Base-by-base conservation (phyloP, 2,113 vertebrate genomes). In the Mastomys coucha region DNA sequence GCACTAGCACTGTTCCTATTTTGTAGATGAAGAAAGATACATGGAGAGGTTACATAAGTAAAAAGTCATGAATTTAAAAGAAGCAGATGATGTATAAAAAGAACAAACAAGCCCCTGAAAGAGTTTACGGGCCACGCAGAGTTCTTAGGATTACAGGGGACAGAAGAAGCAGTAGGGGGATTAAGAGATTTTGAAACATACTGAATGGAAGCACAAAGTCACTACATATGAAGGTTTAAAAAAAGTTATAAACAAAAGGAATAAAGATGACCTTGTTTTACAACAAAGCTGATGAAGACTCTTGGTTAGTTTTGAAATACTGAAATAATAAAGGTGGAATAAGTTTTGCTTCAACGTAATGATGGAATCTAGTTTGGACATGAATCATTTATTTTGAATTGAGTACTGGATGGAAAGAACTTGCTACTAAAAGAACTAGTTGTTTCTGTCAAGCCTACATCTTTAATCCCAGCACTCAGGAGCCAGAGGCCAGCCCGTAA, bases 211-310 rank as follows among this genome's bases (percentile, higher is more conserved):
- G 82, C 39, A 87, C 36, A 77, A 72, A 73, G 36, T 93, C 60
- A 95, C 73, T 85, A 89, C 51, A 94, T 88, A 95, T 53, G 81
- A 88, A 81, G 93, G 42, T 92, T 17, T 42, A 42, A 82, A 81
- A 63, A 42, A 39, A 63, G 42, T 65, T 85, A 63, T 42, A 84
- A 82, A 17, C 16, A 86, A 67, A 84, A 86, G 58, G 91, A 95
- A 95, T 70, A 81, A 87, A 75, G 91, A 42, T 94, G 65, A 49
- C 77, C 77, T 97, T 92, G 90, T 87, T 90, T 96, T 96, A 92
- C 76, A 91, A 94, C n/a, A 87, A 96, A 65, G 42, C 67, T 88
- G 92, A 92, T 56, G 5, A 91, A 78, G 76, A 19, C 26, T 75
- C 73, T 89, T 39, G 33, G 72, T 78, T 89, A 89, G 51, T 94